Conservation (phyloP, 2,113 vertebrate genomes). For the Mustelus asterias region DNA sequence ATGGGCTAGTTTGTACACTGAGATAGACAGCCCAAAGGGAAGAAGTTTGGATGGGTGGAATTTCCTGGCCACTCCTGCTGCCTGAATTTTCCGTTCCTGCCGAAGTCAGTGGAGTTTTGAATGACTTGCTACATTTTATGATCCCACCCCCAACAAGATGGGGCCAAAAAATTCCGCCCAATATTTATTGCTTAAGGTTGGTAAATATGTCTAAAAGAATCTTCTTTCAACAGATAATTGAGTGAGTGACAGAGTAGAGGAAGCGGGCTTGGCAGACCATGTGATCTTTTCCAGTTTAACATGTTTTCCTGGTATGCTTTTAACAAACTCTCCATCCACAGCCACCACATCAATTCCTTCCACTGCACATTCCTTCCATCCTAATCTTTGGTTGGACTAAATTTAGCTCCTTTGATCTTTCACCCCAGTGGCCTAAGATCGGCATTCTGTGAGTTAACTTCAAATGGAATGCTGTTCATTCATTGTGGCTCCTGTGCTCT, state of each 20-base stretch:
- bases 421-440: not conserved
- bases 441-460: not conserved
- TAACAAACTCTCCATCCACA: not conserved
- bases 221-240: not conserved
- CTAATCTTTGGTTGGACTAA: not conserved
- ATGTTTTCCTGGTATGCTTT: not conserved
- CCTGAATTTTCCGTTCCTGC: no score
- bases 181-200: not conserved
- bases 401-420: not conserved
- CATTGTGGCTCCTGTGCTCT: not conserved
- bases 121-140: no score
- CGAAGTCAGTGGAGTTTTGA: no score
- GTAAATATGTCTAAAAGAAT: not conserved
- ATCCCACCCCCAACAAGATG: no score
- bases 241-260: not conserved
- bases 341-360: not conserved
- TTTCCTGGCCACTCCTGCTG: no score
- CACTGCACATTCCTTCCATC: not conserved
- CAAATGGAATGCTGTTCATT: not conserved
- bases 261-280: not conserved
- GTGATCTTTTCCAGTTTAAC: not conserved
- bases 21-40: not conserved
- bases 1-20: not conserved
- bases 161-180: no score
- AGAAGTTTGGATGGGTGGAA: not conserved